These are phyloP conservation scores for Zapus hudsonius DNA, from an alignment of 2,113 vertebrate species.

Conservation along the genomic window DNA sequence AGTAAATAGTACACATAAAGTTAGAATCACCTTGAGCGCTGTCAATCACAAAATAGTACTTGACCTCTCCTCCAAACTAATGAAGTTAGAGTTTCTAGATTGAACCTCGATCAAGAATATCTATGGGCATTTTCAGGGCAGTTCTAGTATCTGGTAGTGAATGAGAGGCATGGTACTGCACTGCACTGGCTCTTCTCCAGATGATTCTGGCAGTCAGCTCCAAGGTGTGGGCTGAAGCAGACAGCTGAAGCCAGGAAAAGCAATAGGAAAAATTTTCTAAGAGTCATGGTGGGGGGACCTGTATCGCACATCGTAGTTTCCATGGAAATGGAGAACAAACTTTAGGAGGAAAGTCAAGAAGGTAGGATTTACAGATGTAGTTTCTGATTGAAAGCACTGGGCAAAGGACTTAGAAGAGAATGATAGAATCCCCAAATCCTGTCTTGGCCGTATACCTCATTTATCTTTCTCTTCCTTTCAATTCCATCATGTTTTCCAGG, in stretches of 20 bases:
- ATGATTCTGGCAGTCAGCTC: background rate
- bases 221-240: background rate
- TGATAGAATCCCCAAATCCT: background rate
- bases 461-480: constrained; percentile 37
- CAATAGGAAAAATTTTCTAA: background rate
- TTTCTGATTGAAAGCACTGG: constrained; percentile 21
- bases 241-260: background rate
- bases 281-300: background rate
- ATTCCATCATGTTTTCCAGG: background rate
- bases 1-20: background rate
- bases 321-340: background rate
- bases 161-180: background rate
- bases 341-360: background rate
- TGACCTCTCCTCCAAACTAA: background rate
- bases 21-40: background rate
- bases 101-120: background rate
- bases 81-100: background rate
- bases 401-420: background rate
- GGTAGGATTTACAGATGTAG: background rate
- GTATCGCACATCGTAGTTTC: background rate
- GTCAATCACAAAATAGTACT: background rate
- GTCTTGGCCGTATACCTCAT: background rate
- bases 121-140: background rate
- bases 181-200: background rate
- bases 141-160: background rate